A percentile compares a stretch with the other conserved stretches of the same genome.
These are phyloP conservation scores for Papilio elwesi DNA, from an alignment of 2,888 invertebrate species.

Conservation along the genomic window DNA sequence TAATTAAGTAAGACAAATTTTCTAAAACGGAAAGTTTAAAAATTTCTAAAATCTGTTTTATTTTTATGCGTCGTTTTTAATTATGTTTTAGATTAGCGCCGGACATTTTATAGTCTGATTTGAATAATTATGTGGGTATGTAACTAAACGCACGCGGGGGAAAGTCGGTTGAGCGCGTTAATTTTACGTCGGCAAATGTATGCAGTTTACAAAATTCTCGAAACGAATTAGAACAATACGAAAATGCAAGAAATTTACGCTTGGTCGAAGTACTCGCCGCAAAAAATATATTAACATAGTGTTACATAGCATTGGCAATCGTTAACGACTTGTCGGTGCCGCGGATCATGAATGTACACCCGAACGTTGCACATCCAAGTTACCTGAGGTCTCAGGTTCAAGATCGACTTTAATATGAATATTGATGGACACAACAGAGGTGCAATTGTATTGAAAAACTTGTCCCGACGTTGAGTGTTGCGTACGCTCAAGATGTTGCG, in stretches of 20 bases:
- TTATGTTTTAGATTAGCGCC: conserved; percentile 28
- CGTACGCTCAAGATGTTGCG: background rate
- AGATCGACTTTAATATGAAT: conserved; percentile 12
- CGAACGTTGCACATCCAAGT: background rate
- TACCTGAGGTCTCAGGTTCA: conserved; percentile 20
- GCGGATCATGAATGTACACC: background rate
- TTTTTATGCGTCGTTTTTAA: conserved; percentile 23
- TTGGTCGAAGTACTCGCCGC: conserved; percentile 44
- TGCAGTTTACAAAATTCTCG: conserved; percentile 46
- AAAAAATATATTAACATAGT: conserved; percentile 42
- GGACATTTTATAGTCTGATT: conserved; percentile 37
- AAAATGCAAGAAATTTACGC: conserved; percentile 58
- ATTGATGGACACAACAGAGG: conserved; percentile 25
- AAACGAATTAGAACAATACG: conserved; percentile 59
- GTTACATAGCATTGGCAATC: conserved; percentile 35
- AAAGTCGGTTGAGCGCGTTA: conserved; percentile 43
- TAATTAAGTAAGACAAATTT: background rate
- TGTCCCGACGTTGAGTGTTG: background rate
- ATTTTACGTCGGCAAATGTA: conserved; percentile 44
- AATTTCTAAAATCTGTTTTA: conserved; percentile 31
- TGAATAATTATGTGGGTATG: conserved; percentile 40
- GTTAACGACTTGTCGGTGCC: background rate
- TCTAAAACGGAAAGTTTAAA: conserved; percentile 21
- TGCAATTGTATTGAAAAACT: conserved; percentile 9
- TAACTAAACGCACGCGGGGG: conserved; percentile 34